Percentiles rank a stretch among this genome's conserved stretches.
These are phyloP conservation scores for Magallana ariakensis DNA, from an alignment of 1,140 invertebrate genomes.

Conservation along the genomic window DNA sequence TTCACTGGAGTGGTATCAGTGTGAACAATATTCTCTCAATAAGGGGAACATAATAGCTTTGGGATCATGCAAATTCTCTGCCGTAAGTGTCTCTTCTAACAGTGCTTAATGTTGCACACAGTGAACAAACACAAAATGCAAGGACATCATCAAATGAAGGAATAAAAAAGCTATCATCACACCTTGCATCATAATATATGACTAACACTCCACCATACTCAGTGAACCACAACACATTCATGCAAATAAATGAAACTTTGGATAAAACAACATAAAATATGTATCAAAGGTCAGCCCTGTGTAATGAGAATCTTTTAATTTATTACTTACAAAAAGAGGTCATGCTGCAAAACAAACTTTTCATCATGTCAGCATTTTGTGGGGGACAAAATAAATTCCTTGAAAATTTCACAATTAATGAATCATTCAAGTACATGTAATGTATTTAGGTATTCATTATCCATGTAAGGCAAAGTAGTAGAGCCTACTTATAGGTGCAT, in stretches of 20 bases:
- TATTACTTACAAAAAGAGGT: background rate
- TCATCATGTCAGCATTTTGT: background rate
- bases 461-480: too few relatives aligned
- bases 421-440: too few relatives aligned
- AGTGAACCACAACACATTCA: conserved; percentile 1
- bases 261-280: background rate
- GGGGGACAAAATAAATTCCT: background rate
- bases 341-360: conserved; percentile 1
- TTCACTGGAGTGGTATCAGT: background rate
- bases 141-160: background rate
- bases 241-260: background rate
- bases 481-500: too few relatives aligned
- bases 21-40: background rate
- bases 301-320: background rate
- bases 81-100: conserved; percentile 3
- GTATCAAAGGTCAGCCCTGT: conserved; percentile 9
- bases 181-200: background rate
- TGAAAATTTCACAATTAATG: background rate
- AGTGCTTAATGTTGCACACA: too few relatives aligned
- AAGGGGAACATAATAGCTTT: background rate
- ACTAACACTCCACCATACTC: background rate
- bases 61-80: background rate
- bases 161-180: background rate
- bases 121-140: background rate
- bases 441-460: too few relatives aligned